Evolutionary conservation across 2,113 vertebrate genomes (phyloP).

Genomic region (Dascyllus trimaculatus): DNA sequence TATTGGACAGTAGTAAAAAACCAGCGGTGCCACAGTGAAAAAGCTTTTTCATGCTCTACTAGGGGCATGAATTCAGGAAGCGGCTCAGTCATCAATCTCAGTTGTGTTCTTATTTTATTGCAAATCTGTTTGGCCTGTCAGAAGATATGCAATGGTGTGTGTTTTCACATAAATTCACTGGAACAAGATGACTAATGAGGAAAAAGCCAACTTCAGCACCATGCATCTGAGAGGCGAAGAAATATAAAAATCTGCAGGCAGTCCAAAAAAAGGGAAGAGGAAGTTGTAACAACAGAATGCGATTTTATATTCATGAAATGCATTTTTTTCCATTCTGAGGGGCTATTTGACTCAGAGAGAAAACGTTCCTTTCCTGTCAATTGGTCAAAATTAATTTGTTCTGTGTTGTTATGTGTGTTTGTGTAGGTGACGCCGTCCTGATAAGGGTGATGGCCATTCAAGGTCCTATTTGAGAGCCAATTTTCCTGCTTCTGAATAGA

Average conservation of each 20-base stretch:
- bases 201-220: not conserved
- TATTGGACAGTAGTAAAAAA: not conserved
- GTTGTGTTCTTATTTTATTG: constrained; percentile 37
- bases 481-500: constrained; percentile 30
- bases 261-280: not conserved
- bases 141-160: constrained; percentile 10
- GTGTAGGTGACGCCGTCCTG: not conserved
- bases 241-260: constrained; percentile 18
- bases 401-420: constrained; percentile 19
- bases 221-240: not conserved
- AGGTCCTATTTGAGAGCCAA: not conserved
- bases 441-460: constrained; percentile 9
- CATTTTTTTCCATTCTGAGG: not conserved
- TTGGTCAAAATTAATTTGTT: constrained; percentile 16
- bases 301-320: constrained; percentile 36
- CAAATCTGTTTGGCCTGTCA: constrained; percentile 39
- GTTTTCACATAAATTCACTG: constrained; percentile 46
- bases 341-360: constrained; percentile 1
- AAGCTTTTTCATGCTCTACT: constrained; percentile 8
- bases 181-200: constrained; percentile 46
- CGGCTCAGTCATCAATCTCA: constrained; percentile 38
- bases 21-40: constrained; percentile 8
- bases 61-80: constrained; percentile 32
- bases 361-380: not conserved
- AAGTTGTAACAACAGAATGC: constrained; percentile 9